A percentile compares a stretch with the other conserved stretches of the same genome.
phyloP scores from a whole-genome alignment of 2,888 invertebrate species.

The Pseudococcus jackbeardsleyi region DNA sequence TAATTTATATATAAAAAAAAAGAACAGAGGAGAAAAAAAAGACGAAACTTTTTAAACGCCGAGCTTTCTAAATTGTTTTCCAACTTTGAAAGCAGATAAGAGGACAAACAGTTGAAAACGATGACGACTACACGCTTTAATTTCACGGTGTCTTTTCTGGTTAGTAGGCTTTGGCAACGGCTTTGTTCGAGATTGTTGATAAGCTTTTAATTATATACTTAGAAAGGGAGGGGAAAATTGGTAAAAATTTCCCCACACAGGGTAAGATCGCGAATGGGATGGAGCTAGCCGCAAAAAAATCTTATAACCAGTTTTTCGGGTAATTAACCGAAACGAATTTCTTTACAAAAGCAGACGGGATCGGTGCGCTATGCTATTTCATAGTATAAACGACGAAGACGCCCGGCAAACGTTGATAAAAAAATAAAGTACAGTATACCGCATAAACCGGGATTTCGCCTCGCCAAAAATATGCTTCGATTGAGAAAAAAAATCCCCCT shows the following conservation, averaged over 20 bases:
- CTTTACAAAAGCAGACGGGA: slow-evolving; percentile 3
- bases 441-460: not conserved
- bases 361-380: not conserved
- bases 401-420: not conserved
- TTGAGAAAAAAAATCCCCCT: slow-evolving; percentile 33
- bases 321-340: slow-evolving; percentile 50
- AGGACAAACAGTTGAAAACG: slow-evolving; percentile 19
- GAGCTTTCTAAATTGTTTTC: slow-evolving; percentile 43
- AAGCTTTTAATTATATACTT: slow-evolving; percentile 23
- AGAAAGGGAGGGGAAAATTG: slow-evolving; percentile 12
- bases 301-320: slow-evolving; percentile 46
- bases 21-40: not conserved
- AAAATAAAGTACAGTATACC: not conserved
- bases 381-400: not conserved
- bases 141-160: slow-evolving; percentile 21
- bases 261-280: not conserved
- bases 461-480: slow-evolving; percentile 25
- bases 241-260: not conserved
- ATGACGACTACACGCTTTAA: slow-evolving; percentile 7
- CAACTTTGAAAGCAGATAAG: slow-evolving; percentile 32
- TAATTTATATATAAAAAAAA: slow-evolving; percentile 3
- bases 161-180: slow-evolving; percentile 23
- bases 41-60: slow-evolving; percentile 34
- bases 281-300: not conserved
- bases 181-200: not conserved